Conservation (phyloP, 2,888 invertebrate genomes). For the Lasioglossum pauxillum region DNA sequence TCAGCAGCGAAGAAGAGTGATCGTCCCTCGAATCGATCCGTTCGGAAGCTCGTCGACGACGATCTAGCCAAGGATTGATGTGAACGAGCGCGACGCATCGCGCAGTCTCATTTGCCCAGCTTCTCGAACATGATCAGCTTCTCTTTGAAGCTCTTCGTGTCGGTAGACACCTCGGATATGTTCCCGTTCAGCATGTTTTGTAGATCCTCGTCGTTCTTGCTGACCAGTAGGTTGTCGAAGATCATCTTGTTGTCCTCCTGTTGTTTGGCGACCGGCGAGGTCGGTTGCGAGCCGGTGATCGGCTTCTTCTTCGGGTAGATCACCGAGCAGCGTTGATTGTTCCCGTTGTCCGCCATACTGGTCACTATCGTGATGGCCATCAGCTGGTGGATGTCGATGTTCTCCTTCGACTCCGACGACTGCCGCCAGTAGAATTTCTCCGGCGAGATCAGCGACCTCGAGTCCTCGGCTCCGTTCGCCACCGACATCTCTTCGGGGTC, state of each 20-base stretch:
- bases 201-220: conserved; percentile 82
- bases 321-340: conserved; percentile 76
- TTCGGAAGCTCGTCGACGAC: background rate
- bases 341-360: conserved; percentile 81
- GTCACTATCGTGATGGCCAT: conserved; percentile 81
- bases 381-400: conserved; percentile 80
- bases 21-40: background rate
- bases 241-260: conserved; percentile 81
- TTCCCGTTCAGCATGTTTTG: conserved; percentile 83
- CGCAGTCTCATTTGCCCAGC: conserved; percentile 78
- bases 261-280: conserved; percentile 78
- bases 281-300: conserved; percentile 74
- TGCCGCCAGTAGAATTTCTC: conserved; percentile 81
- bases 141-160: conserved; percentile 83
- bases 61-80: background rate
- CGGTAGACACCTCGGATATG: conserved; percentile 83
- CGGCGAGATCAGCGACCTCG: conserved; percentile 72
- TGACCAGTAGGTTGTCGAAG: conserved; percentile 79
- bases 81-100: background rate
- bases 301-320: conserved; percentile 80
- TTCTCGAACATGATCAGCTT: conserved; percentile 84
- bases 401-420: conserved; percentile 79
- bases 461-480: conserved; percentile 76
- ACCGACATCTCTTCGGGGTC: conserved; percentile 72
- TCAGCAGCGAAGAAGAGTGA: conserved; percentile 10